Evolutionary conservation across 2,888 invertebrate genomes (phyloP), one percentile per base, ranked within the genome.

Genomic region (Xylocampa areola): DNA sequence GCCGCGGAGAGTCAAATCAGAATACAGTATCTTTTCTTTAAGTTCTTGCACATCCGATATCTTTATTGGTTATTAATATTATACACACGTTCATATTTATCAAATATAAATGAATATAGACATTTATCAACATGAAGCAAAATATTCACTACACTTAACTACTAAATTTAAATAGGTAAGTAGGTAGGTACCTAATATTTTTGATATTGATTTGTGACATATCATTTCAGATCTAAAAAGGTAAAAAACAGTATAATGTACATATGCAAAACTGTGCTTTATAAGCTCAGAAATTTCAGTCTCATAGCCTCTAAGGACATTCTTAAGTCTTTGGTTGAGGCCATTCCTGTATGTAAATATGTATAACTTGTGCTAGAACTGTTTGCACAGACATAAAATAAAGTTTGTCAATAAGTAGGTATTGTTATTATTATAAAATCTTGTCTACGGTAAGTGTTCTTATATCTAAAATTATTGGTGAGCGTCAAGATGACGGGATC

Each of bases 301-400:
- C 58, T 63, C 44, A 45, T 63, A 35, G 51, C 58, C 35, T 63
- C 58, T 63, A 14, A 40, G 57, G 14, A 63, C 47, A 23, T 55
- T 30, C 13, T 41, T 19, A 39, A 19, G 33, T 19, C 23, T 48
- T 48, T 48, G 48, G 10, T 35, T 17, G 17, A 21, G 2, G 29
- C 17, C 33, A 13, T 29, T 48, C 11, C 3, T 49, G 19, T 21
- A n/a, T 17, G 27, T 44, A 3, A 29, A 23, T 19, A 10, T 36
- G n/a, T 19, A 4, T 33, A 21, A 30, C 8, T 55, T 55, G 41
- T 54, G 54, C 41, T 54, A 17, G 7, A 23, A 40, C 5, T 16
- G 6, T 41, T 16, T 19, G n/a, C 6, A 16, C 11, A 5, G 8
- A 33, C 11, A 41, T 19, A 29, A 16, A 21, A 32, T 11, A 60